These are phyloP conservation scores for Delia radicum DNA, from an alignment of 1,140 invertebrate species.

Conservation along the genomic window DNA sequence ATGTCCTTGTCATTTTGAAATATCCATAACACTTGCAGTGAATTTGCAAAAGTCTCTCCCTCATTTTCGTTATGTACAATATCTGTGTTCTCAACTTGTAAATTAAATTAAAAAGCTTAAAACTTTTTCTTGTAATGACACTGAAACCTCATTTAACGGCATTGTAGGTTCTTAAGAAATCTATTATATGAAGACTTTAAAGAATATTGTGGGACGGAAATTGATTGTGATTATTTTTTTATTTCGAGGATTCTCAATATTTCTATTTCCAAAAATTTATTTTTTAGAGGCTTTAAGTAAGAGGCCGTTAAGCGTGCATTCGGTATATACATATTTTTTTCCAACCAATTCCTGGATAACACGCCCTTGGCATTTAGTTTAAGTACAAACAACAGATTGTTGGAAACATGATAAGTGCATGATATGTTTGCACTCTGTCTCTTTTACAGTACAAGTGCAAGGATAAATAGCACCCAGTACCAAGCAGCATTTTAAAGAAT, in stretches of 20 bases:
- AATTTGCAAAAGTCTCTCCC: not conserved
- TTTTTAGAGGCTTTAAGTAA: too few relatives aligned
- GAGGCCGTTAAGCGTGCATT: too few relatives aligned
- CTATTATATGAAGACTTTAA: too few relatives aligned
- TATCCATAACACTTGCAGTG: not conserved
- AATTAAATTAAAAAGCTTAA: conserved; percentile 21
- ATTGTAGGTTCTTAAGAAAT: too few relatives aligned
- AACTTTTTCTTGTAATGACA: not conserved
- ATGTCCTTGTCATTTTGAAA: conserved; percentile 12
- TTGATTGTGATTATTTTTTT: too few relatives aligned
- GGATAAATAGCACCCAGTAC: not conserved
- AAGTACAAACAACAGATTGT: conserved; percentile 9
- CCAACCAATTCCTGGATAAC: conserved; percentile 2
- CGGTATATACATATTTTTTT: not conserved
- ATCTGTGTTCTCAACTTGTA: conserved; percentile 8
- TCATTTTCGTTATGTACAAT: not conserved
- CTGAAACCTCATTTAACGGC: too few relatives aligned
- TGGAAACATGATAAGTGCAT: conserved; percentile 9
- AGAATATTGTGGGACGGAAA: too few relatives aligned
- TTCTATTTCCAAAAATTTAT: too few relatives aligned
- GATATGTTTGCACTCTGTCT: not conserved
- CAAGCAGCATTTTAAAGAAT: too few relatives aligned
- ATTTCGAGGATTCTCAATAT: not conserved
- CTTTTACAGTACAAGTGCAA: conserved; percentile 8
- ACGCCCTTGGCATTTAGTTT: conserved; percentile 21